These are phyloP conservation scores for Seriola dumerili DNA, from an alignment of 2,113 vertebrate species.

Conservation along the genomic window DNA sequence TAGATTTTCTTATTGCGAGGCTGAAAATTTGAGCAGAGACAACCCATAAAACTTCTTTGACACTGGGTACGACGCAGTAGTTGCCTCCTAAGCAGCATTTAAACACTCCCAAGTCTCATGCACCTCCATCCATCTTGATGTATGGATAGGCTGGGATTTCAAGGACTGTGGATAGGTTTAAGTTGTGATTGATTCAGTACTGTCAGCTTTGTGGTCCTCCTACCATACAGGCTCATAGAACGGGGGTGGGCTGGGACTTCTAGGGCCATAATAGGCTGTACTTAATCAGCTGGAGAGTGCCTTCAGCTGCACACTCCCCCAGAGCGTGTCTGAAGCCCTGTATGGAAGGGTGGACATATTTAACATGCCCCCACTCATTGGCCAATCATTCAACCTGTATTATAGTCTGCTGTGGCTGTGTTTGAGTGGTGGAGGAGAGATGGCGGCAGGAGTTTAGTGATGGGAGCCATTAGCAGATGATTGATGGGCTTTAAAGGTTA, in stretches of 20 bases:
- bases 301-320: constrained; percentile 44
- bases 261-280: constrained; percentile 58
- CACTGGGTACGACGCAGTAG: not conserved
- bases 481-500: constrained; percentile 69
- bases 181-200: constrained; percentile 63
- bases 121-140: constrained; percentile 47
- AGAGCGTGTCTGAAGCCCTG: constrained; percentile 48
- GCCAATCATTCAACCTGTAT: constrained; percentile 57
- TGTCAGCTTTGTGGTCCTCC: constrained; percentile 36
- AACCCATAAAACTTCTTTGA: not conserved
- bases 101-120: constrained; percentile 21
- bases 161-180: constrained; percentile 47
- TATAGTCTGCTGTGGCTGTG: constrained; percentile 37
- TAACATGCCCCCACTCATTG: constrained; percentile 56
- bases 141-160: constrained; percentile 35
- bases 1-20: constrained; percentile 20
- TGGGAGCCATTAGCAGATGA: constrained; percentile 66
- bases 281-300: constrained; percentile 74
- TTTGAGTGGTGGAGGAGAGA: constrained; percentile 59
- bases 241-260: constrained; percentile 29
- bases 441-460: constrained; percentile 48
- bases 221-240: constrained; percentile 34
- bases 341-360: constrained; percentile 64
- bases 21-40: constrained; percentile 15
- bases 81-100: constrained; percentile 34